Percentiles rank a stretch among this genome's conserved stretches.
These are phyloP conservation scores for Spongilla lacustris DNA, from an alignment of 37 sponge, comb jelly and placozoan genomes.

Conservation along the genomic window DNA sequence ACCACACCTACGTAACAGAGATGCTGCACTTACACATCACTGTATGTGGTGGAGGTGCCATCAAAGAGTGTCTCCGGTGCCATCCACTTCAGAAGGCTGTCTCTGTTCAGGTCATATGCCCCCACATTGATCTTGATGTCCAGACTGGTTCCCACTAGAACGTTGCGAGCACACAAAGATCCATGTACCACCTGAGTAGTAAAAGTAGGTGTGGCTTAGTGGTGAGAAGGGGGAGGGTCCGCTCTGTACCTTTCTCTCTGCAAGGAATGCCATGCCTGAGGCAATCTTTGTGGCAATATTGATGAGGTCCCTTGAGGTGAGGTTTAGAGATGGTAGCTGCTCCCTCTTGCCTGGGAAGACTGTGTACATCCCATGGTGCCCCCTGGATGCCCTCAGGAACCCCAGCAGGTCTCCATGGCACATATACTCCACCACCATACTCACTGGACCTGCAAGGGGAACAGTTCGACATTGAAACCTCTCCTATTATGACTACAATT, in stretches of 20 bases:
- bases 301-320: slow-evolving; percentile 67
- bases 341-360: slow-evolving; percentile 55
- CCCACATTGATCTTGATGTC: slow-evolving; percentile 76
- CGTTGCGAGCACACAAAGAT: slow-evolving; percentile 73
- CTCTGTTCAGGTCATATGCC: slow-evolving; percentile 29
- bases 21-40: slow-evolving; percentile 73
- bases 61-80: slow-evolving; percentile 71
- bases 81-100: slow-evolving; percentile 55
- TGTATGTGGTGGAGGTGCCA: slow-evolving; percentile 31
- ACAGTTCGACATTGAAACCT: too few relatives aligned
- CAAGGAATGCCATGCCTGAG: slow-evolving; percentile 71
- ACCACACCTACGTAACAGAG: background rate
- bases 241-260: slow-evolving; percentile 53
- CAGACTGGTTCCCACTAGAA: slow-evolving; percentile 72
- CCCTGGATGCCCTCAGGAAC: slow-evolving; percentile 66
- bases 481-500: too few relatives aligned
- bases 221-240: background rate
- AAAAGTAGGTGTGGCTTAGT: background rate
- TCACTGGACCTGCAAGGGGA: slow-evolving; percentile 35
- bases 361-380: slow-evolving; percentile 57
- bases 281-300: slow-evolving; percentile 66
- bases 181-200: slow-evolving; percentile 61
- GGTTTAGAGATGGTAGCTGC: slow-evolving; percentile 38
- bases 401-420: slow-evolving; percentile 85
- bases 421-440: slow-evolving; percentile 79